These are phyloP conservation scores for Delichon dasypus DNA, from an alignment of 2,797 vertebrate genomes.

Conservation along the genomic window DNA sequence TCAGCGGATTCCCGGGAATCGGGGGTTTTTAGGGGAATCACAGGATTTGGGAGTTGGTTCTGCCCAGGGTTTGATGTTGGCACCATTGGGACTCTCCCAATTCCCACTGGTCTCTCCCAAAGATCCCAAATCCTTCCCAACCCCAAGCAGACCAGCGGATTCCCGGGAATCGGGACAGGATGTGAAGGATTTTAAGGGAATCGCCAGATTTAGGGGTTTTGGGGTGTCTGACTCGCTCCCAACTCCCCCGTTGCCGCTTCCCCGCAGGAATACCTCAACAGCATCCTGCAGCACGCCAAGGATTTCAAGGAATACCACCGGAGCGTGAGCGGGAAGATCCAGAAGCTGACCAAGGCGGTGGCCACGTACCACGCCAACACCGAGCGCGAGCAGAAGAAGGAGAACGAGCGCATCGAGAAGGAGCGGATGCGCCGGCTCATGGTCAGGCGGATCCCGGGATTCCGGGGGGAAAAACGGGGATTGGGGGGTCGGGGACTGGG, in stretches of 20 bases:
- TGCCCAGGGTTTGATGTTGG: not conserved
- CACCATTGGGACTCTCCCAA: rapidly evolving
- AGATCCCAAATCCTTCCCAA: rapidly evolving
- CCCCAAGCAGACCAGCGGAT: too few species aligned
- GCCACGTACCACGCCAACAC: constrained; percentile 97
- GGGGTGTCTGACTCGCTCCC: too few species aligned
- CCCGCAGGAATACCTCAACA: constrained; percentile 95
- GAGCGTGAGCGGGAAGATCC: constrained; percentile 92
- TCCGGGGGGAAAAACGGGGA: too few species aligned
- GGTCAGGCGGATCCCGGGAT: constrained; percentile 58
- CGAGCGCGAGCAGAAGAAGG: constrained; percentile 96
- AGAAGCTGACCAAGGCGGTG: constrained; percentile 95
- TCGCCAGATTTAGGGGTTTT: too few species aligned
- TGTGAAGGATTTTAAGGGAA: too few species aligned
- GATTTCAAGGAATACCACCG: constrained; percentile 98
- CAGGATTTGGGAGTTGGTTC: too few species aligned
- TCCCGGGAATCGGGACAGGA: too few species aligned
- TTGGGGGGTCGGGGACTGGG: too few species aligned
- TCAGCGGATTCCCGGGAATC: too few species aligned
- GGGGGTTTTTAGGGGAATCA: too few species aligned
- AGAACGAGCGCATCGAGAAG: constrained; percentile 96
- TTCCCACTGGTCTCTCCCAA: not conserved
- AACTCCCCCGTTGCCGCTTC: too few species aligned
- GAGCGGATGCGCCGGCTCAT: constrained; percentile 95
- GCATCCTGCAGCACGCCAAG: constrained; percentile 97